Base-by-base conservation (phyloP, 2,113 vertebrate species). In the Piprites chloris region DNA sequence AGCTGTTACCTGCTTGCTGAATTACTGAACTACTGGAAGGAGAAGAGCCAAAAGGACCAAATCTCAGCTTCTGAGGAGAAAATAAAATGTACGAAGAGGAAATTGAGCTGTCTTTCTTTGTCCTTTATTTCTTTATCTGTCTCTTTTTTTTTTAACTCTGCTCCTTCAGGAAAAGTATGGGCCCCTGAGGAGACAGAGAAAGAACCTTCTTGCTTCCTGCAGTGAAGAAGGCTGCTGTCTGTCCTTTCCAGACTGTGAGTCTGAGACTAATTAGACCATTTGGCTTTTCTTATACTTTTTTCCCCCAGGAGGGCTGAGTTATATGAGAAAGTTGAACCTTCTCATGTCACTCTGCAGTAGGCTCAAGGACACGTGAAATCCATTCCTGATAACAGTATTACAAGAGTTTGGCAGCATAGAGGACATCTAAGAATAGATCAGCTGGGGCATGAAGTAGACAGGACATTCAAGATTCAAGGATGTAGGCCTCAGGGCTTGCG, bases 211-310 rank as follows among this genome's bases (percentile, higher is more conserved):
- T 87, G 27, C 56, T 75, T 87, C 91, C 77, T 53, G 37, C 71
- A 88, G 83, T 44, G 86, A 71, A 67, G 59, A 71, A 63, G 59
- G 71, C 68, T 58, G 50, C 69, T 73, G 41, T 41, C 49, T 86
- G 67, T 92, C 86, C 79, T 92, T 95, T 88, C 59, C 83, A 77
- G 76, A 35, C 65, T 77, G 32, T 58, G 68, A 90, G 47, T 85
- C 55, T 77, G 67, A 90, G 42, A 68, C 72, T 95, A 93, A 96
- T 95, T 94, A 95, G 85, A 93, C 63, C 83, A 84, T 92, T 96
- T 84, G 72, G 33, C 83, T 94, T 93, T 90, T 80, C 72, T 88
- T 80, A 39, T 9, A 67, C 50, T 12, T 90, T 73, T 91, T 73
- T 5, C 11, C 55, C 63, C 18, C 39, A 74, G 86, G 90, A 88